Base-by-base conservation (phyloP, 2,888 invertebrate species). In the Sepiola atlantica region DNA sequence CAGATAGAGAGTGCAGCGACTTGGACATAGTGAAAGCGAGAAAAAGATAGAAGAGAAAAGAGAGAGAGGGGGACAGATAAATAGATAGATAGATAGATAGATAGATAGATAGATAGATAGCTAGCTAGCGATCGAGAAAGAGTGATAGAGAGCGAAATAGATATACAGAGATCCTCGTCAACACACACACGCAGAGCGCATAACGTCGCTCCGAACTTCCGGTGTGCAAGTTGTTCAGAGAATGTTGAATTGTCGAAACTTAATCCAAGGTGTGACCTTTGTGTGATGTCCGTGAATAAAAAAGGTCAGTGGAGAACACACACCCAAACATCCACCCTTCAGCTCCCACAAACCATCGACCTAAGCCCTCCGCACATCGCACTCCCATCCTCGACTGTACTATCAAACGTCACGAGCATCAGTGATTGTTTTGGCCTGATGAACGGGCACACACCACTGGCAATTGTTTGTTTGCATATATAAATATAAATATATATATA, bases 241-340 rank as follows among this genome's bases (percentile, higher is more conserved):
- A 77, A 77, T n/a, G 77, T 77, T 32, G 77, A 77, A 77, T 77
- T 77, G 77, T 77, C 77, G 77, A 77, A 77, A 77, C 77, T 77
- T 3, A 77, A 77, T 77, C 77, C 77, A 32, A 77, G 77, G 77
- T 77, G 77, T 77, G 77, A 77, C 77, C 77, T 77, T 77, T 77
- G 77, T 77, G n/a, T n/a, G 77, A n/a, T 77, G 77, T 77, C 77
- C 77, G n/a, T 77, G n/a, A 77, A 77, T n/a, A n/a, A 77, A n/a
- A 77, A 77, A 77, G 77, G 77, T 77, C 77, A 77, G n/a, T 32
- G 45, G 8, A 45, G 45, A 45, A 45, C 8, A 45, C 45, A 45
- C 45, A 45, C 45, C 2, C 45, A 45, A 45, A 45, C 45, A 45
- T 4, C 45, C 45, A 45, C 45, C 45, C 45, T 4, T 45, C 45